These are phyloP conservation scores for Leptinotarsa rubiginosa DNA, from an alignment of 2,888 invertebrate species.

Conservation along the genomic window DNA sequence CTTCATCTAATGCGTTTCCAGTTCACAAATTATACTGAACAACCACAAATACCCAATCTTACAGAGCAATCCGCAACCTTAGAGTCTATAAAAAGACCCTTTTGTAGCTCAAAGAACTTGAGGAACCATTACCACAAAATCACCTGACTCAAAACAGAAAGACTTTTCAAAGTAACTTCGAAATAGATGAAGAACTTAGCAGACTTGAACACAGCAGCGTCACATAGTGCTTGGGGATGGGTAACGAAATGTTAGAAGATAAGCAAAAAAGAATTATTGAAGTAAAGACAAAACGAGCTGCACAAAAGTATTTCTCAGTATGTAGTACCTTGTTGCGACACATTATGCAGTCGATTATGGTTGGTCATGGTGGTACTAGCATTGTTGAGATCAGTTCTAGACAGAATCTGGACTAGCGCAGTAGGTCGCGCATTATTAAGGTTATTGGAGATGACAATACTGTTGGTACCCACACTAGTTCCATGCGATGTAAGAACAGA, in stretches of 20 bases:
- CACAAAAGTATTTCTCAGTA: slow-evolving; percentile 47
- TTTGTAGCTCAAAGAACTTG: not conserved
- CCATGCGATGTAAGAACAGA: slow-evolving; percentile 71
- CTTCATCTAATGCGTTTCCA: no score
- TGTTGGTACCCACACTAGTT: slow-evolving; percentile 75
- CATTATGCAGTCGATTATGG: slow-evolving; percentile 67
- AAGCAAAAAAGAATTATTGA: slow-evolving; percentile 36
- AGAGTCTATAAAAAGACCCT: not conserved
- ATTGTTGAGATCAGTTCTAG: slow-evolving; percentile 67
- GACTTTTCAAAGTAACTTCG: no score
- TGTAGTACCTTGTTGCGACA: slow-evolving; percentile 66
- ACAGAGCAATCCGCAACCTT: not conserved
- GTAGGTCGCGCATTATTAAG: slow-evolving; percentile 67
- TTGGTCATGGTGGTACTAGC: slow-evolving; percentile 68
- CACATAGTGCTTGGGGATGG: slow-evolving; percentile 34
- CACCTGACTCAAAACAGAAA: not conserved
- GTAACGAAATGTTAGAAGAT: slow-evolving; percentile 33
- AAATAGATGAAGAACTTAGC: not conserved
- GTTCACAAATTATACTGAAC: no score
- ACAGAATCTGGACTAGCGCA: slow-evolving; percentile 66
- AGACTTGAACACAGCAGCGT: slow-evolving; percentile 27
- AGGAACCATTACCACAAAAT: not conserved
- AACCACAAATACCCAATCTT: slow-evolving; percentile 8
- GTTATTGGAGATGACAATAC: slow-evolving; percentile 68
- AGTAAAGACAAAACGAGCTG: slow-evolving; percentile 19